Conservation (phyloP, 2,888 invertebrate species). For the Sphaeridia pumilis region DNA sequence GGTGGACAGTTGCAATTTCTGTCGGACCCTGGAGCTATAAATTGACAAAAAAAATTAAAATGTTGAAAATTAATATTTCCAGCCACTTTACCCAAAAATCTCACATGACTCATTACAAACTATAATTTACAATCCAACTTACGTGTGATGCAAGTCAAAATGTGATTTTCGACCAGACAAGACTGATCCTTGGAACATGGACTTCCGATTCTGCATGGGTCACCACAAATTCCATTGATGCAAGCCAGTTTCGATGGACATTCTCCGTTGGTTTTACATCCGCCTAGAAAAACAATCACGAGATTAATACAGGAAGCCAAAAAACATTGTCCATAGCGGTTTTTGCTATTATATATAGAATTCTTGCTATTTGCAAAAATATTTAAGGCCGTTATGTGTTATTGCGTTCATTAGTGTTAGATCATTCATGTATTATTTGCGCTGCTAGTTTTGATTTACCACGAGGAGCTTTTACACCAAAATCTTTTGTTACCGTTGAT, state of each 20-base stretch:
- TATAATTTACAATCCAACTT: constrained; percentile 4
- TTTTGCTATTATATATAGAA: background rate
- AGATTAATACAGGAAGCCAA: background rate
- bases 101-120: background rate
- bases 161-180: constrained; percentile 52
- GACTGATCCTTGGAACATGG: constrained; percentile 69
- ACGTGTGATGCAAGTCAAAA: constrained; percentile 27
- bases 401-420: background rate
- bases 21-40: constrained; percentile 9
- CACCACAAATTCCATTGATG: constrained; percentile 52
- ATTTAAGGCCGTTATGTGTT: background rate
- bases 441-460: background rate
- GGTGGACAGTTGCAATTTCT: constrained; percentile 15
- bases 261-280: constrained; percentile 65
- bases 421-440: background rate
- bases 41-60: background rate
- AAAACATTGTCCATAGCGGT: background rate
- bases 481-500: background rate
- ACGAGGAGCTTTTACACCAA: background rate
- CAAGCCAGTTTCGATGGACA: constrained; percentile 70
- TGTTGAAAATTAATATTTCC: background rate
- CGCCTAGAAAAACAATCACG: constrained; percentile 12
- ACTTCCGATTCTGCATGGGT: constrained; percentile 64
- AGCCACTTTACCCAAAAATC: background rate
- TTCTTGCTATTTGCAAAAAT: no score